Evolutionary conservation across 2,113 vertebrate genomes (phyloP).

Genomic region (Pterocles burchelli): DNA sequence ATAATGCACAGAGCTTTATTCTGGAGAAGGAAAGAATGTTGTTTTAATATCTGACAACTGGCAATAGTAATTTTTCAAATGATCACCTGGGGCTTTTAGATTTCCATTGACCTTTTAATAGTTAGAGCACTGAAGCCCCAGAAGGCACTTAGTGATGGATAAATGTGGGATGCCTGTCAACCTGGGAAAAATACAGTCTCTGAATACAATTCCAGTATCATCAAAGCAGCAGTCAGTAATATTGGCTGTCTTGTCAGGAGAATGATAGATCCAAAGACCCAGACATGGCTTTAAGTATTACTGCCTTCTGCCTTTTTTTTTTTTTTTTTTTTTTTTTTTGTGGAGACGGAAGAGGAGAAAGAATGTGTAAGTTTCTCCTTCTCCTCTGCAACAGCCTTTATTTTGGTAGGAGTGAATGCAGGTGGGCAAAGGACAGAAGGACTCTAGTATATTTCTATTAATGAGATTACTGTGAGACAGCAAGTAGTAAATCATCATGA

Average conservation of each 20-base stretch:
- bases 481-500: not conserved
- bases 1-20: not conserved
- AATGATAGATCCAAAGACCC: not conserved
- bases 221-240: not conserved
- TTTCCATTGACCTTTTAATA: conserved; percentile 15
- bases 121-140: not conserved
- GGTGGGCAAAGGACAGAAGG: not conserved
- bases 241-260: not conserved
- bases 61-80: not conserved
- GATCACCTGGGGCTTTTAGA: not conserved
- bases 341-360: rapidly evolving
- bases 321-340: too few species aligned
- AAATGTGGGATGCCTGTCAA: not conserved
- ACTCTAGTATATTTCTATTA: not conserved
- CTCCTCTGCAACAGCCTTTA: not conserved
- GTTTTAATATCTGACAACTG: not conserved
- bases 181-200: not conserved
- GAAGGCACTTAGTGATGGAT: not conserved
- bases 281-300: not conserved
- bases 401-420: not conserved
- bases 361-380: not conserved
- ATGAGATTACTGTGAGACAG: not conserved
- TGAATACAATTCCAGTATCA: not conserved
- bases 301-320: not conserved
- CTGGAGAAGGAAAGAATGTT: not conserved